Percentiles rank a stretch among this genome's conserved stretches.
These are phyloP conservation scores for Cephus spinipes DNA, from an alignment of 2,888 invertebrate species.

Conservation along the genomic window DNA sequence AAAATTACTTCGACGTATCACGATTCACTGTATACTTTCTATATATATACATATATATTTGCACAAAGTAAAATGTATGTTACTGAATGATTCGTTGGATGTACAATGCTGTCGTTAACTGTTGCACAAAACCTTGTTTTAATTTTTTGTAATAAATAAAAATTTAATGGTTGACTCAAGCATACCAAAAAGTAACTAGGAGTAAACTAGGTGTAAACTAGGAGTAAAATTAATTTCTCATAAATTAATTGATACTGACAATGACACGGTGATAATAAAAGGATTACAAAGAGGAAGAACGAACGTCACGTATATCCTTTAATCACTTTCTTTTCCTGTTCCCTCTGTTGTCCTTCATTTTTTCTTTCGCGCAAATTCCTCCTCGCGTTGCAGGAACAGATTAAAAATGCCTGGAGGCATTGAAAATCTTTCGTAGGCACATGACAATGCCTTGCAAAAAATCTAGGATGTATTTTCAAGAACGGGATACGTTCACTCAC, in stretches of 20 bases:
- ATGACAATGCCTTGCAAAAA: neutral
- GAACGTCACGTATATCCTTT: neutral
- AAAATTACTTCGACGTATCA: neutral
- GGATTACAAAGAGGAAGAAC: neutral
- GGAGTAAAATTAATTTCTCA: neutral
- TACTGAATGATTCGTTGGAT: neutral
- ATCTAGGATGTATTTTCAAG: neutral
- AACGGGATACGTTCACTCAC: neutral
- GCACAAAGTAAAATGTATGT: neutral
- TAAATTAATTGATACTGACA: neutral
- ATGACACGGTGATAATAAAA: neutral
- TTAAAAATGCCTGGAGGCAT: neutral
- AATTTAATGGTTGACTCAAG: too few relatives aligned
- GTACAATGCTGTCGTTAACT: neutral
- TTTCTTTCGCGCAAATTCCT: neutral
- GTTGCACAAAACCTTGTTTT: neutral
- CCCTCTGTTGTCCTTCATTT: neutral
- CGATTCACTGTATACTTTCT: neutral
- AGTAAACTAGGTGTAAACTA: neutral
- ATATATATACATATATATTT: neutral
- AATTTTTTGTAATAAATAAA: neutral
- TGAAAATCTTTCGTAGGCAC: neutral
- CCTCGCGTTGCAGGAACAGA: neutral
- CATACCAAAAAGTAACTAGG: neutral
- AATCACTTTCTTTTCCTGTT: neutral